Conservation (phyloP, 2,888 invertebrate genomes). For the Eupithecia subfuscata region DNA sequence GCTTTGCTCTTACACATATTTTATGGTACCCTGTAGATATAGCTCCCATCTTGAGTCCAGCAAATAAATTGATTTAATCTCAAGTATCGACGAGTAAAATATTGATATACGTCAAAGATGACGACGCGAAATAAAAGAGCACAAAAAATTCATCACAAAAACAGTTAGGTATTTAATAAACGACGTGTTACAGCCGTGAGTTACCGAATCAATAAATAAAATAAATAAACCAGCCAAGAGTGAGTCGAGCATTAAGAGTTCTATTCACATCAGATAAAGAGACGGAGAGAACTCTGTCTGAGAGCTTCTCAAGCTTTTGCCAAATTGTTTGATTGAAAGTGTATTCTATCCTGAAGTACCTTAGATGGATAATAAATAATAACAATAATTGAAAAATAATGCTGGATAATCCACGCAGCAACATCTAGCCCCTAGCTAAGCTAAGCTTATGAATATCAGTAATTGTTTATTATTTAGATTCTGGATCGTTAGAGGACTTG, state of each 20-base stretch:
- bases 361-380: neutral
- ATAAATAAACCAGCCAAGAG: slow-evolving; percentile 34
- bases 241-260: neutral
- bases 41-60: slow-evolving; percentile 16
- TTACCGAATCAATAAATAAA: slow-evolving; percentile 57
- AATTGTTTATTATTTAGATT: too few relatives aligned
- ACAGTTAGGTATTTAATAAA: slow-evolving; percentile 44
- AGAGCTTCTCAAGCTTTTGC: neutral
- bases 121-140: slow-evolving; percentile 35
- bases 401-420: too few relatives aligned
- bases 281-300: neutral
- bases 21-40: neutral
- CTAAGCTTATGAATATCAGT: too few relatives aligned
- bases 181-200: slow-evolving; percentile 45
- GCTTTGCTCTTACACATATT: neutral
- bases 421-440: too few relatives aligned
- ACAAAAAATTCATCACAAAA: slow-evolving; percentile 39
- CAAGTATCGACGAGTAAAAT: slow-evolving; percentile 13
- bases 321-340: neutral
- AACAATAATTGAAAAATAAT: too few relatives aligned
- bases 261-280: neutral
- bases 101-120: slow-evolving; percentile 30
- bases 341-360: neutral
- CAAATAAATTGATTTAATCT: slow-evolving; percentile 21
- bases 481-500: too few relatives aligned